Evolutionary conservation across 1,140 invertebrate genomes (phyloP).

Genomic region (Philaenus spumarius): DNA sequence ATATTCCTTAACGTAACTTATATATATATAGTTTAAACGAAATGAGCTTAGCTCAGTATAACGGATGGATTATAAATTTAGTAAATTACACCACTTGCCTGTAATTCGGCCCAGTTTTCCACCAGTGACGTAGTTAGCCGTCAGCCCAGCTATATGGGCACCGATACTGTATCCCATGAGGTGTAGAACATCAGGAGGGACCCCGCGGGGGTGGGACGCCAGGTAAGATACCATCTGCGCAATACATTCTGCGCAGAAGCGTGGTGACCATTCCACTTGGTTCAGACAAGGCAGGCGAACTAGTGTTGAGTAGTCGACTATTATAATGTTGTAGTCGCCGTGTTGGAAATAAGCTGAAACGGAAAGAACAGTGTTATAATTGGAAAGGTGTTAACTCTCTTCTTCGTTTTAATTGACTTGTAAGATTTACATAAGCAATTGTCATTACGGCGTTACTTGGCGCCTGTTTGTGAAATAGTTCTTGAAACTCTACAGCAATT

Average conservation of each 20-base stretch:
- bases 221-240: slow-evolving; percentile 73
- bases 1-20: too few species aligned
- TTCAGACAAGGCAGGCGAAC: slow-evolving; percentile 74
- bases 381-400: too few species aligned
- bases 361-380: too few species aligned
- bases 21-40: too few species aligned
- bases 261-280: slow-evolving; percentile 74
- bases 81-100: too few species aligned
- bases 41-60: too few species aligned
- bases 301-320: slow-evolving; percentile 75
- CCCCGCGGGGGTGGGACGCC: slow-evolving; percentile 63
- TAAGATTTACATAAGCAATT: too few species aligned
- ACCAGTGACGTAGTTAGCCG: slow-evolving; percentile 61
- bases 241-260: slow-evolving; percentile 72
- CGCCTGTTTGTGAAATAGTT: too few species aligned
- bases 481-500: too few species aligned
- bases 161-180: slow-evolving; percentile 80
- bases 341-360: slow-evolving; percentile 64
- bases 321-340: slow-evolving; percentile 78
- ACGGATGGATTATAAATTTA: too few species aligned
- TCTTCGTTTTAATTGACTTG: too few species aligned
- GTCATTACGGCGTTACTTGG: too few species aligned
- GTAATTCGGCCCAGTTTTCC: slow-evolving; percentile 72
- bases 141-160: slow-evolving; percentile 74
- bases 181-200: slow-evolving; percentile 64